These are phyloP conservation scores for Patiria miniata DNA, from an alignment of 35 echinoderm and acorn worm genomes.

Conservation along the genomic window DNA sequence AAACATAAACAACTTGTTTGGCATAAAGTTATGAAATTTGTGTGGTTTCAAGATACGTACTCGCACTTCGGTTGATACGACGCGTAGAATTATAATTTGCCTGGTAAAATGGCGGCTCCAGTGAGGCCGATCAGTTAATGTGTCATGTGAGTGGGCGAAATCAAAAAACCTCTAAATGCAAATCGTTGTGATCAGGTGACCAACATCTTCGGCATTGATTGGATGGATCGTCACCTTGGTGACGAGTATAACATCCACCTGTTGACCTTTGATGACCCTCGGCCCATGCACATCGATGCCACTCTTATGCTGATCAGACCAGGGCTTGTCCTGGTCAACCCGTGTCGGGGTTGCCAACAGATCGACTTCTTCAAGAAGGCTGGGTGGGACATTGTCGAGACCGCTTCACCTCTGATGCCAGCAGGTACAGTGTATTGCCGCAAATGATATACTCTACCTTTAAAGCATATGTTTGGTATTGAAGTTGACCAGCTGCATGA, in stretches of 20 bases:
- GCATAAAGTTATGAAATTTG: no score
- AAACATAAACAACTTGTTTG: no score
- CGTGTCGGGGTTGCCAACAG: slow-evolving; percentile 56
- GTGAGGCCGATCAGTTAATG: no score
- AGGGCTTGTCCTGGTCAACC: slow-evolving; percentile 58
- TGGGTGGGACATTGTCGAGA: slow-evolving; percentile 60
- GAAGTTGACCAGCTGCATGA: no score
- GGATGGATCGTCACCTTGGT: slow-evolving; percentile 70
- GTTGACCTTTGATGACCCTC: slow-evolving; percentile 60
- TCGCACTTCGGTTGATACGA: no score
- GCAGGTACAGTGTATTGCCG: slow-evolving; percentile 34
- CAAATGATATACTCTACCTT: background rate
- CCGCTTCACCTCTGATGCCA: slow-evolving; percentile 44
- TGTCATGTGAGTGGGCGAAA: background rate
- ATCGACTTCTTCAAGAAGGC: slow-evolving; percentile 73
- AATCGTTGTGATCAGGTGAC: slow-evolving; percentile 54
- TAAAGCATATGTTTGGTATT: no score
- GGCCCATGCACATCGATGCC: slow-evolving; percentile 76
- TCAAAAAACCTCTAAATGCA: background rate
- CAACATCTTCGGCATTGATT: slow-evolving; percentile 66
- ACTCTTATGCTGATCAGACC: slow-evolving; percentile 66
- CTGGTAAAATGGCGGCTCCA: no score
- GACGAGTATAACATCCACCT: slow-evolving; percentile 62
- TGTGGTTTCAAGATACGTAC: no score
- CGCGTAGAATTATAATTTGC: no score